These are phyloP conservation scores for Samia ricini DNA, from an alignment of 1,140 invertebrate genomes.

Conservation along the genomic window DNA sequence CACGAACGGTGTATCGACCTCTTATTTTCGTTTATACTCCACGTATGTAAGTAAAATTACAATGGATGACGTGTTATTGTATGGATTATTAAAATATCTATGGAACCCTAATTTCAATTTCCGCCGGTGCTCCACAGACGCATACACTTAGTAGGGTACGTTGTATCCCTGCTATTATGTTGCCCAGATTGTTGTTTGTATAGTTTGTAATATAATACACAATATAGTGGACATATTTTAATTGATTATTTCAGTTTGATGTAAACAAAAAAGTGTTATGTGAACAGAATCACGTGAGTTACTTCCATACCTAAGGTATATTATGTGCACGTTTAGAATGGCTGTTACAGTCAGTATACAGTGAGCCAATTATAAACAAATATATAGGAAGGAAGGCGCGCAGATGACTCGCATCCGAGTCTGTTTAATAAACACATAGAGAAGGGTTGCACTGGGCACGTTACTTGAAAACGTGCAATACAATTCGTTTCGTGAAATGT, in stretches of 20 bases:
- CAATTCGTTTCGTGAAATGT: neutral
- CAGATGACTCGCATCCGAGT: constrained; percentile 48
- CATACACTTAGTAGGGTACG: no score
- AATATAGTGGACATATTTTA: neutral
- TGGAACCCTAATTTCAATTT: no score
- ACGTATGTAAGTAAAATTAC: neutral
- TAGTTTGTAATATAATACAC: no score
- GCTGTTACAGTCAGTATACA: constrained; percentile 17
- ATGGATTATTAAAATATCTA: no score
- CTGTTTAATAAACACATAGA: constrained; percentile 42
- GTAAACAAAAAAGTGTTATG: neutral
- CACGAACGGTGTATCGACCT: constrained; percentile 15
- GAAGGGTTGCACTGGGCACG: constrained; percentile 1
- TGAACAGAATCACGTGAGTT: neutral
- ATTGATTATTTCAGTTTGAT: neutral
- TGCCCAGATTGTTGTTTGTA: no score
- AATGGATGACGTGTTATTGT: neutral
- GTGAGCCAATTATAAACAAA: constrained; percentile 38
- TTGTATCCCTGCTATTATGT: no score
- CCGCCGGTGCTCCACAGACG: no score
- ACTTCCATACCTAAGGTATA: neutral
- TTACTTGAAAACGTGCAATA: constrained; percentile 1
- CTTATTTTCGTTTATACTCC: neutral
- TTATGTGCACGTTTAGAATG: constrained; percentile 1
- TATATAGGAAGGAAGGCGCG: constrained; percentile 34